Evolutionary conservation across 2,888 invertebrate genomes (phyloP).

Genomic region (Nephrotoma appendiculata): DNA sequence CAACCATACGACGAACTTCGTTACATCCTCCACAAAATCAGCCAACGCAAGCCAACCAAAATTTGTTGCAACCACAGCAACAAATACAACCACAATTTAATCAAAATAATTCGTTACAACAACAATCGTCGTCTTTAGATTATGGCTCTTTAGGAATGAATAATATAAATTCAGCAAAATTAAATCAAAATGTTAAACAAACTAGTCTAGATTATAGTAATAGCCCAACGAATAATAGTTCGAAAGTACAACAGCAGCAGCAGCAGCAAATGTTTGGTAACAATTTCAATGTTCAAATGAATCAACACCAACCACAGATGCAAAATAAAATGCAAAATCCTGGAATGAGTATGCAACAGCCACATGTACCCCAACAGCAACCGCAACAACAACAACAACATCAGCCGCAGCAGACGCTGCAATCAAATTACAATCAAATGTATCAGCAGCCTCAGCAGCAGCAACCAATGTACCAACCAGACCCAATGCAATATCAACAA

Average conservation of each 20-base stretch:
- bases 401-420: constrained; percentile 19
- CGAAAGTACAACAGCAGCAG: neutral
- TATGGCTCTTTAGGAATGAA: neutral
- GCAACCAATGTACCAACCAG: constrained; percentile 18
- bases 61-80: constrained; percentile 14
- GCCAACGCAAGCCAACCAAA: constrained; percentile 22
- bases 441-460: constrained; percentile 17
- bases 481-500: constrained; percentile 18
- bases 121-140: neutral
- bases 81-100: constrained; percentile 3
- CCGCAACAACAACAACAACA: constrained; percentile 9
- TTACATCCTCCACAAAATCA: constrained; percentile 29
- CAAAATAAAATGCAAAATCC: neutral
- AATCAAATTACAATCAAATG: constrained; percentile 18
- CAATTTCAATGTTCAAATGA: neutral
- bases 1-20: constrained; percentile 18
- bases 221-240: neutral
- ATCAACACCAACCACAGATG: neutral
- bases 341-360: neutral
- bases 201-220: neutral
- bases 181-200: neutral
- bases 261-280: neutral
- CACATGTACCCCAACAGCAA: constrained; percentile 17
- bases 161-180: neutral
- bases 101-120: constrained; percentile 9